Evolutionary conservation across 2,888 invertebrate genomes (phyloP), one percentile per base, ranked within the genome.

Genomic region (Gastrophysa polygoni): DNA sequence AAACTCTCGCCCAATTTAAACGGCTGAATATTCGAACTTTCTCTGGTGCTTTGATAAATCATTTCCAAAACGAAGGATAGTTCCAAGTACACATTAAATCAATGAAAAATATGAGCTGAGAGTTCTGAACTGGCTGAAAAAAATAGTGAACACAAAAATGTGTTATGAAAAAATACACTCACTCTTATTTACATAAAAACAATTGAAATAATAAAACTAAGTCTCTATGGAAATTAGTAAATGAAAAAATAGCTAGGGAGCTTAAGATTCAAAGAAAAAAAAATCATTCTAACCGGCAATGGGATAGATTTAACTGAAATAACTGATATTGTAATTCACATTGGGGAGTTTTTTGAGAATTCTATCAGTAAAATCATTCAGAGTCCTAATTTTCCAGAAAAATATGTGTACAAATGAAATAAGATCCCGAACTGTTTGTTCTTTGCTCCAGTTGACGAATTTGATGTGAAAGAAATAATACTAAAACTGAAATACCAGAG

Each of bases 101-200:
- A 11, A 18, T n/a, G 17, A 20, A 54, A 54, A 38, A 43, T 38
- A 20, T 43, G 38, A 54, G 18, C 54, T 54, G 5, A 21, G 16
- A 54, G 17, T 43, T 18, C 16, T 54, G 18, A 54, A 54, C 24
- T 54, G 54, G 43, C 43, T 54, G 10, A 52, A 52, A 32, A 52
- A 17, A 32, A 32, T 16, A 32, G 8, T 52, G 3, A 34, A 52
- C 17, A 16, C 6, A 38, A 52, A 52, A 52, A 52, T 38, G 2
- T 16, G 16, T n/a, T 16, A 32, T 34, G 20, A 11, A 29, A 54
- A 54, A 54, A 38, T 38, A 54, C n/a, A n/a, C n/a, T n/a, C 18
- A 54, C 18, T 11, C 17, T 18, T 54, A 16, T 17, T n/a, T n/a
- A n/a, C n/a, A n/a, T n/a, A n/a, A n/a, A 11, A 34, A 18, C 10